Evolutionary conservation across 2,113 vertebrate species (phyloP).

Genomic region (Prietella phreatophila): DNA sequence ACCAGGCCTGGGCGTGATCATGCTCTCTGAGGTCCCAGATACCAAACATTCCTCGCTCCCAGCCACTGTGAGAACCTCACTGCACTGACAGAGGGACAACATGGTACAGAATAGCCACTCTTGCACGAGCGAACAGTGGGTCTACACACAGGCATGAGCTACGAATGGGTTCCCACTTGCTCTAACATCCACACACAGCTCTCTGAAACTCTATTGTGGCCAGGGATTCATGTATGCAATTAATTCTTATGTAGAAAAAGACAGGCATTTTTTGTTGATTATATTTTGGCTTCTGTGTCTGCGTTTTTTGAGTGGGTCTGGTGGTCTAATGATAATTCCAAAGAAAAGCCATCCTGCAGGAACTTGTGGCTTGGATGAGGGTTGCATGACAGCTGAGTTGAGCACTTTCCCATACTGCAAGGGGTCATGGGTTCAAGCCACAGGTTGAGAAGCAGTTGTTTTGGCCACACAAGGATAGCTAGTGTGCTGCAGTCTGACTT

Average conservation of each 20-base stretch:
- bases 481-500: conserved; percentile 37
- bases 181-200: conserved; percentile 28
- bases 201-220: conserved; percentile 15
- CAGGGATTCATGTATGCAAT: not conserved
- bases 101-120: conserved; percentile 26
- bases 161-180: conserved; percentile 34
- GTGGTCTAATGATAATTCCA: conserved; percentile 16
- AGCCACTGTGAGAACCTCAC: conserved; percentile 45
- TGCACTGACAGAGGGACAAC: not conserved
- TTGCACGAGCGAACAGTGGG: conserved; percentile 17
- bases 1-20: conserved; percentile 45
- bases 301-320: not conserved
- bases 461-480: conserved; percentile 49
- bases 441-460: conserved; percentile 53
- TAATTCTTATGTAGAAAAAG: conserved; percentile 1
- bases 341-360: conserved; percentile 26
- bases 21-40: conserved; percentile 45
- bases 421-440: conserved; percentile 42
- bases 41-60: conserved; percentile 46
- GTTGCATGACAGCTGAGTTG: conserved; percentile 50
- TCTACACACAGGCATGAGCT: conserved; percentile 41
- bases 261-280: not conserved
- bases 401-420: conserved; percentile 56
- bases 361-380: conserved; percentile 24
- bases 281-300: not conserved